Evolutionary conservation across 2,797 vertebrate genomes (phyloP), one percentile per base, ranked within the genome.

Genomic region (Chloroceryle inda): DNA sequence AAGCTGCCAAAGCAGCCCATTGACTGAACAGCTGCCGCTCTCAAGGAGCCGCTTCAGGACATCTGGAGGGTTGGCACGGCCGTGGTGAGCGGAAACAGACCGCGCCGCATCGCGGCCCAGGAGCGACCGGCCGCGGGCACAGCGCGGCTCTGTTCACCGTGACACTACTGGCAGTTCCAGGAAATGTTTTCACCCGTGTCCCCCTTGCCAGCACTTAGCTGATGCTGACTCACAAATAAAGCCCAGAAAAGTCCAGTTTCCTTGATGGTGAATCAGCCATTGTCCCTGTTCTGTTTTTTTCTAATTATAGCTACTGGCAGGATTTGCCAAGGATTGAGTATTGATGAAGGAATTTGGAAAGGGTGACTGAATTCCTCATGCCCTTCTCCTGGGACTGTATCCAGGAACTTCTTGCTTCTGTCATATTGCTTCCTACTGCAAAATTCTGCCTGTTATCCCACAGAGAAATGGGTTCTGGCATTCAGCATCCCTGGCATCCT

Each of bases 181-280:
- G 96, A 97, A 96, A 94, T 92, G 93, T 81, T 93, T 81, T 95
- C 85, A 93, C 69, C 85, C 92, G 0, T 10, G 73, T 61, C n/a
- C 50, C 55, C 45, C 2, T 23, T 92, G 95, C 94, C 96, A 96
- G 90, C 45, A 1, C 76, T 63, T 63, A 47, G 88, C 93, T 92
- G 92, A 33, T 97, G 95, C 96, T 97, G 95, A 96, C 94, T 97
- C 94, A 96, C 88, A 94, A 94, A 96, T 81, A 81, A 72, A 95
- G 77, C 76, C 80, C 88, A 86, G 77, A 94, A 84, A 75, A 93
- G 66, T 73, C 88, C 80, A 78, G 62, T 69, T 97, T 96, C 94
- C 94, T 92, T 44, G 66, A 85, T 96, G 66, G 80, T 97, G 92
- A 97, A 96, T 96, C 93, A 95, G 90, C 92, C 80, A 96, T 97